A percentile compares a stretch with the other conserved stretches of the same genome.
Conservation (phyloP, 1,140 invertebrate species). For the Ostrea denselamellosa region DNA sequence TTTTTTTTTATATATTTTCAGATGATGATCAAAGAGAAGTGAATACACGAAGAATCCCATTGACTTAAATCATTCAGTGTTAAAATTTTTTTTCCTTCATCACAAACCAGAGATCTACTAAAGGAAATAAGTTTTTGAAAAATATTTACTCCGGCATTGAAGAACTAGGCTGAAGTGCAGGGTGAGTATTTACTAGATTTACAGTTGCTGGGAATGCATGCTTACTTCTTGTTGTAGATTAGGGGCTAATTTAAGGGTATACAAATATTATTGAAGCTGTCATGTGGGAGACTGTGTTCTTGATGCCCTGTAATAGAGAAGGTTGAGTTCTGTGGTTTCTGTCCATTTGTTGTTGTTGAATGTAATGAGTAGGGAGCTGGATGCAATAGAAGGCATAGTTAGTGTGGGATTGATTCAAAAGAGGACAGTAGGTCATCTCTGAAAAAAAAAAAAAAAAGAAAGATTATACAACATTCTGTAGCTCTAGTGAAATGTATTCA, state of each 20-base stretch:
- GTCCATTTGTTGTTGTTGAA: background rate
- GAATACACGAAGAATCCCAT: background rate
- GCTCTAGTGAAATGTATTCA: too few species aligned
- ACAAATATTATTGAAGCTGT: constrained; percentile 35
- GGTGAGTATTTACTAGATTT: background rate
- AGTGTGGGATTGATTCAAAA: background rate
- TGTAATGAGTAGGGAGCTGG: background rate
- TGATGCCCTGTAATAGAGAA: background rate
- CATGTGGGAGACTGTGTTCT: background rate
- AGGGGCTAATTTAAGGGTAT: constrained; percentile 5
- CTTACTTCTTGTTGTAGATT: constrained; percentile 17
- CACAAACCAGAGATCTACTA: background rate
- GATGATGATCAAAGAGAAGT: constrained; percentile 7
- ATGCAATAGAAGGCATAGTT: background rate
- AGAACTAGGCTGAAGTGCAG: background rate
- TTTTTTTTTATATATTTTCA: constrained; percentile 12
- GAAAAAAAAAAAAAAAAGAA: too few species aligned
- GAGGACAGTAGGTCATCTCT: too few species aligned
- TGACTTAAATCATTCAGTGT: background rate
- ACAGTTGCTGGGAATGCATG: background rate
- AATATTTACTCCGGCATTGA: background rate
- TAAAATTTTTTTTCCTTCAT: background rate
- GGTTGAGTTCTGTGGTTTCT: background rate
- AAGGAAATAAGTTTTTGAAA: background rate
- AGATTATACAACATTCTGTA: too few species aligned